These are phyloP conservation scores for Guaruba guarouba DNA, from an alignment of 2,113 vertebrate species.

Conservation along the genomic window DNA sequence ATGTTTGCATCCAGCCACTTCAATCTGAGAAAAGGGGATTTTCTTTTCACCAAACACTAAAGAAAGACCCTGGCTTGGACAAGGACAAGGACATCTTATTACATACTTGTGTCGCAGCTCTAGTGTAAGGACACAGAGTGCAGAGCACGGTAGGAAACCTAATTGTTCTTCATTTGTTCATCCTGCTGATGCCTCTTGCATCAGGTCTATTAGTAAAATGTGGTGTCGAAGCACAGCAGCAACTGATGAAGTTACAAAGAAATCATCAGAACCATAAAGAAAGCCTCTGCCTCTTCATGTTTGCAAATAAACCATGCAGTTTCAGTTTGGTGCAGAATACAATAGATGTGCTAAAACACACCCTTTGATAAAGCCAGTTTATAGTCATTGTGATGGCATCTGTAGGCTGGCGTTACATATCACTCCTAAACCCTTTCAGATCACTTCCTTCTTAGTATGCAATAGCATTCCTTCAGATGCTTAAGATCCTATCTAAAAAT, in stretches of 20 bases:
- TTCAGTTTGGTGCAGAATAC: not conserved
- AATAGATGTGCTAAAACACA: not conserved
- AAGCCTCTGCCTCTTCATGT: not conserved
- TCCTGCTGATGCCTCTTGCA: not conserved
- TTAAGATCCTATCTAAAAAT: slow-evolving; percentile 47
- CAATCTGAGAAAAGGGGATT: not conserved
- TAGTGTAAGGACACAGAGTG: not conserved
- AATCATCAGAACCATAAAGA: not conserved
- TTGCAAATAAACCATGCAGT: not conserved
- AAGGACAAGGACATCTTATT: not conserved
- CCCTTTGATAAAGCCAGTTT: not conserved
- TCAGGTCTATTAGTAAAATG: not conserved
- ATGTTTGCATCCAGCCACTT: not conserved
- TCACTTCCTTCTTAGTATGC: not conserved
- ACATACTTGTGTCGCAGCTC: not conserved
- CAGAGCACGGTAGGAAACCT: not conserved
- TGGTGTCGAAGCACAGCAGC: not conserved
- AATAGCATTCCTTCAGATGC: slow-evolving; percentile 12
- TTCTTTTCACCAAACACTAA: not conserved
- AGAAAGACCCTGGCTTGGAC: not conserved
- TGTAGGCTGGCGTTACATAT: not conserved
- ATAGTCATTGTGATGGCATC: not conserved
- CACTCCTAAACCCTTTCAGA: not conserved
- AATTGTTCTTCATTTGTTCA: not conserved
- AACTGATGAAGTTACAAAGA: not conserved